These are phyloP conservation scores for Campopleginae sp. DNA, from an alignment of 2,888 invertebrate genomes.

Conservation along the genomic window DNA sequence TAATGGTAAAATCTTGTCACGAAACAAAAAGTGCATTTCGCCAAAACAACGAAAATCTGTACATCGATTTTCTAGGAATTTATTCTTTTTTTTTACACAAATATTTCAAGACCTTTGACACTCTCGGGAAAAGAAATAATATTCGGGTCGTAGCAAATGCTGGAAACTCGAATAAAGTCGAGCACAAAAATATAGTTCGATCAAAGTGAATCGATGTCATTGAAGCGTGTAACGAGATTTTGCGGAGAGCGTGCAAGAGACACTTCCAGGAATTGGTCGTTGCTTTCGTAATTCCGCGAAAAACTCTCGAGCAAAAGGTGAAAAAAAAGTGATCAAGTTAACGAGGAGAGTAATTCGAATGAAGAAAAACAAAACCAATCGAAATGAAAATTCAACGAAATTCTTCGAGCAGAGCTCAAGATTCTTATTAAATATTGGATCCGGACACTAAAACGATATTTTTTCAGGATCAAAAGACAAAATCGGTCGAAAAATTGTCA, in stretches of 20 bases:
- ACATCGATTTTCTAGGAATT: background rate
- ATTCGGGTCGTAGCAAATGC: background rate
- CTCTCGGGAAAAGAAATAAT: background rate
- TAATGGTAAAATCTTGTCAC: background rate
- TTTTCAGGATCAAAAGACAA: too few species aligned
- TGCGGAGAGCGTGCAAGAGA: background rate
- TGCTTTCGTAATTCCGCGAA: background rate
- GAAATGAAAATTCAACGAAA: too few species aligned
- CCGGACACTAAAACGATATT: too few species aligned
- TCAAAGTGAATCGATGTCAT: conserved; percentile 4
- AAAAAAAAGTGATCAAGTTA: background rate
- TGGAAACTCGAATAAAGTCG: background rate
- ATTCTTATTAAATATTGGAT: too few species aligned
- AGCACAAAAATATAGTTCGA: background rate
- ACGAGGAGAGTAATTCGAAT: background rate
- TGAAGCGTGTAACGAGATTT: background rate
- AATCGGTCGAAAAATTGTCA: too few species aligned
- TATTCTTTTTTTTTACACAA: too few species aligned
- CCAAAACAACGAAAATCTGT: background rate
- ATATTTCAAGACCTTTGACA: background rate
- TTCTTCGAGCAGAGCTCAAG: too few species aligned
- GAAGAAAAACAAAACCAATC: background rate
- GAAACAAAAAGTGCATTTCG: background rate
- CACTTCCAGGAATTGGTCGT: background rate
- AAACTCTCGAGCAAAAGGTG: background rate